These are phyloP conservation scores for Elaphurus davidianus DNA, from an alignment of 2,113 vertebrate genomes.

Conservation along the genomic window DNA sequence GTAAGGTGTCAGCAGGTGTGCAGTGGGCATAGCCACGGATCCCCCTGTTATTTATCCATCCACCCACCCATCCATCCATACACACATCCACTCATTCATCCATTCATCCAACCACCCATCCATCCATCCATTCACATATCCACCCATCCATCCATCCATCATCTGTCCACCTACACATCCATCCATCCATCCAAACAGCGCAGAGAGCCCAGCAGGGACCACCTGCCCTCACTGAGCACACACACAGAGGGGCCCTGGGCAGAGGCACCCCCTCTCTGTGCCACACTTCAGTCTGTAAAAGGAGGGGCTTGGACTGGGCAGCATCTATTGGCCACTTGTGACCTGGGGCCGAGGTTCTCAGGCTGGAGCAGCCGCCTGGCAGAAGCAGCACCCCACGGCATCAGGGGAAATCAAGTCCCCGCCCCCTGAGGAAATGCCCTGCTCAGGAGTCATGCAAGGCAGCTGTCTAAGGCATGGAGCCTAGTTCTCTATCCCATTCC, in stretches of 20 bases:
- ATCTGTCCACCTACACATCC: background rate
- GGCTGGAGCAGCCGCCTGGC: background rate
- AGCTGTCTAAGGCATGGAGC: background rate
- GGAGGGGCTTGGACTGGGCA: background rate
- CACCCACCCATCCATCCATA: background rate
- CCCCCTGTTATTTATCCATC: background rate
- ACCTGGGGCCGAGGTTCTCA: background rate
- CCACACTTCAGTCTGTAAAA: background rate
- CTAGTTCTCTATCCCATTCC: background rate
- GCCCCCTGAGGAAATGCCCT: too few relatives aligned
- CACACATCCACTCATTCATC: too few relatives aligned
- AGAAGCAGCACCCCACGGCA: background rate
- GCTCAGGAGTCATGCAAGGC: too few relatives aligned
- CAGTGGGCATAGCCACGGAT: fast-evolving
- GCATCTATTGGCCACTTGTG: background rate
- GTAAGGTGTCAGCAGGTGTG: background rate
- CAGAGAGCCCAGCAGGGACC: fast-evolving
- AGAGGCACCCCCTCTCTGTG: background rate
- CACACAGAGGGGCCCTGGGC: background rate
- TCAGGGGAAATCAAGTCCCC: background rate
- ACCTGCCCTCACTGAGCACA: fast-evolving
- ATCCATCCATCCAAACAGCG: background rate
- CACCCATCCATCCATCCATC: background rate
- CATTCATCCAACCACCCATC: background rate
- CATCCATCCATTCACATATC: too few relatives aligned